Percentiles rank a stretch among this genome's conserved stretches.
Conservation (phyloP, 2,888 invertebrate genomes). For the Catocala fraxini region DNA sequence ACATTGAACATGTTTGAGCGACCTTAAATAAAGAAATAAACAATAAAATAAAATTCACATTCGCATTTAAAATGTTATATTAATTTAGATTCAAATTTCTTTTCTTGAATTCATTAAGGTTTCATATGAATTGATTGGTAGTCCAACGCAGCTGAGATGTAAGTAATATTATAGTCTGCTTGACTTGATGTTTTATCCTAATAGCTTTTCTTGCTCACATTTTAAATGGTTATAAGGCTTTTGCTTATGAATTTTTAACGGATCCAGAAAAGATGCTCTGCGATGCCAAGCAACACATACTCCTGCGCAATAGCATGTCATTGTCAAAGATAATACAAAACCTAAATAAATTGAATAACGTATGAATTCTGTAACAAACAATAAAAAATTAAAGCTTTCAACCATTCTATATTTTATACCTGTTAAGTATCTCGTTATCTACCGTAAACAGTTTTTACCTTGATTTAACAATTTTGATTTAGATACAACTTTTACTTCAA, state of each 20-base stretch:
- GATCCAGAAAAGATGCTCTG: conserved; percentile 63
- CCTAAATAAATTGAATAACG: conserved; percentile 88
- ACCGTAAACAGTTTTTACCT: conserved; percentile 61
- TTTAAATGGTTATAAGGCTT: conserved; percentile 13
- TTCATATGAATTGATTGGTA: too few species aligned
- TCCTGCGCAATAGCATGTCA: conserved; percentile 87
- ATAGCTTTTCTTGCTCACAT: conserved; percentile 28
- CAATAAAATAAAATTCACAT: too few species aligned
- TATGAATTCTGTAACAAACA: conserved; percentile 80
- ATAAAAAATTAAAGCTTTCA: background rate
- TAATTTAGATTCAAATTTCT: too few species aligned
- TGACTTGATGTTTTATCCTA: conserved; percentile 13
- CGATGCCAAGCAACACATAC: conserved; percentile 84
- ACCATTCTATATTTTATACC: background rate
- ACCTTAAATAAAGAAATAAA: too few species aligned
- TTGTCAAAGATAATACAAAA: conserved; percentile 85
- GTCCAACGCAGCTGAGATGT: too few species aligned
- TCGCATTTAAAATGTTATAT: too few species aligned
- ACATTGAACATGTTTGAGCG: too few species aligned
- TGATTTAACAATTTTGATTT: conserved; percentile 83
- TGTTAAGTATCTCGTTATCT: background rate
- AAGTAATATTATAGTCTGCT: too few species aligned
- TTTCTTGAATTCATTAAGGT: too few species aligned
- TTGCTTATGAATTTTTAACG: conserved; percentile 51
- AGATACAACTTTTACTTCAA: conserved; percentile 80